Percentiles rank a stretch among this genome's conserved stretches.
Evolutionary conservation across 2,888 invertebrate species (phyloP).

Genomic region (Scaptomyza cyrtandrae): DNA sequence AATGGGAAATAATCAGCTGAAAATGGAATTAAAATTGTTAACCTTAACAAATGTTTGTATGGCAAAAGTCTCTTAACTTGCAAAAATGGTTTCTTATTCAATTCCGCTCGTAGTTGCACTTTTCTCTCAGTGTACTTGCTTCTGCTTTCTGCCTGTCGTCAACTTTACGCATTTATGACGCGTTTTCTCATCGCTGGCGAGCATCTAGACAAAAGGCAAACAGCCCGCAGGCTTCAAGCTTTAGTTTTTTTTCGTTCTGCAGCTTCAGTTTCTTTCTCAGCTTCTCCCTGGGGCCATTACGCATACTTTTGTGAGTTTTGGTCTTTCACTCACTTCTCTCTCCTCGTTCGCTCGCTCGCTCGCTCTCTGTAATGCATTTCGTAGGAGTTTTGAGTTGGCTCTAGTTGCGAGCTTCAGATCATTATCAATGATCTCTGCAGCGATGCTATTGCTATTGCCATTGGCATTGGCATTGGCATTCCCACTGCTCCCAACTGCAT

Average conservation of each 20-base stretch:
- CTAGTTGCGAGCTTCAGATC: slow-evolving; percentile 63
- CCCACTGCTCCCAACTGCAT: slow-evolving; percentile 39
- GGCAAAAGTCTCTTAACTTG: too few species aligned
- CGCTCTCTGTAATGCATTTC: slow-evolving; percentile 5
- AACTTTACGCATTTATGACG: slow-evolving; percentile 81
- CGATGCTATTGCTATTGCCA: slow-evolving; percentile 22
- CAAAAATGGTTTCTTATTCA: too few species aligned
- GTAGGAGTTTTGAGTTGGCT: slow-evolving; percentile 37
- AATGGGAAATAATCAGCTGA: neutral
- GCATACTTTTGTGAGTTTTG: slow-evolving; percentile 74
- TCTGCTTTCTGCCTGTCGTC: slow-evolving; percentile 58
- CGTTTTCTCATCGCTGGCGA: slow-evolving; percentile 76
- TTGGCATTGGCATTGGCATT: slow-evolving; percentile 32
- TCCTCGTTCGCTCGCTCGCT: neutral
- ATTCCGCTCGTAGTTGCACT: too few species aligned
- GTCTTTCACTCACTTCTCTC: slow-evolving; percentile 29
- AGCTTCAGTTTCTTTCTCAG: slow-evolving; percentile 27
- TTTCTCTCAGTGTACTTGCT: slow-evolving; percentile 8
- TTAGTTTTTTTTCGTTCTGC: neutral
- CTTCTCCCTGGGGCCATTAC: slow-evolving; percentile 77
- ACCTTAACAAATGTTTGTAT: too few species aligned
- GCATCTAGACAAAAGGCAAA: slow-evolving; percentile 66
- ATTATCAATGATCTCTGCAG: slow-evolving; percentile 76
- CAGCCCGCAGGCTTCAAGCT: slow-evolving; percentile 59
- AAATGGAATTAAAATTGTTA: too few species aligned